A percentile compares a stretch with the other conserved stretches of the same genome.
Conservation (phyloP, 2,797 vertebrate genomes). For the Halcyon leucocephala region DNA sequence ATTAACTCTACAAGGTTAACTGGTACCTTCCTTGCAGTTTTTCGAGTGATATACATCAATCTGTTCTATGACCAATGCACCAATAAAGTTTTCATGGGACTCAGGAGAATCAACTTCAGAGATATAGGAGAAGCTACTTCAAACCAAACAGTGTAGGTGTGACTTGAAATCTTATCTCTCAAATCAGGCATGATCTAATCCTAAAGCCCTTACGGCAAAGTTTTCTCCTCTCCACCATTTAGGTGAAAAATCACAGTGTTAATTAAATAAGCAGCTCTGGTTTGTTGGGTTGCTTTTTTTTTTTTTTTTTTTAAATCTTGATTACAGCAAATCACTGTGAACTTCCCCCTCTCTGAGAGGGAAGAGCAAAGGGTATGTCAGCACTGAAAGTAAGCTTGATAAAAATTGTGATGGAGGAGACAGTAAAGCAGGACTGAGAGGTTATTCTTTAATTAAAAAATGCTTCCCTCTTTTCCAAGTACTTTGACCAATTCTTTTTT, state of each 20-base stretch:
- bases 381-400: neutral
- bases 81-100: neutral
- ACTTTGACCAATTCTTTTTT: neutral
- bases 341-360: neutral
- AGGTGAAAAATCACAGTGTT: neutral
- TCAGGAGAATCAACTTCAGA: neutral
- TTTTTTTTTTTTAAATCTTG: neutral
- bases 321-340: neutral
- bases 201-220: neutral
- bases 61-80: neutral
- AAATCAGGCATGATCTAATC: neutral
- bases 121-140: neutral
- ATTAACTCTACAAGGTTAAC: neutral
- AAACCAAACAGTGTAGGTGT: neutral
- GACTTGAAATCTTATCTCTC: neutral
- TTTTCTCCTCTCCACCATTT: neutral
- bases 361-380: neutral
- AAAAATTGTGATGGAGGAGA: neutral
- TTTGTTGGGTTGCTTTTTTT: neutral
- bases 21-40: neutral
- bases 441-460: neutral
- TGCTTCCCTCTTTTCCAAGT: neutral
- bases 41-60: fast-evolving
- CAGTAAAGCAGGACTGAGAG: neutral
- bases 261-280: neutral